Base-by-base conservation (phyloP, 2,797 vertebrate species). In the Syngnathus acus region DNA sequence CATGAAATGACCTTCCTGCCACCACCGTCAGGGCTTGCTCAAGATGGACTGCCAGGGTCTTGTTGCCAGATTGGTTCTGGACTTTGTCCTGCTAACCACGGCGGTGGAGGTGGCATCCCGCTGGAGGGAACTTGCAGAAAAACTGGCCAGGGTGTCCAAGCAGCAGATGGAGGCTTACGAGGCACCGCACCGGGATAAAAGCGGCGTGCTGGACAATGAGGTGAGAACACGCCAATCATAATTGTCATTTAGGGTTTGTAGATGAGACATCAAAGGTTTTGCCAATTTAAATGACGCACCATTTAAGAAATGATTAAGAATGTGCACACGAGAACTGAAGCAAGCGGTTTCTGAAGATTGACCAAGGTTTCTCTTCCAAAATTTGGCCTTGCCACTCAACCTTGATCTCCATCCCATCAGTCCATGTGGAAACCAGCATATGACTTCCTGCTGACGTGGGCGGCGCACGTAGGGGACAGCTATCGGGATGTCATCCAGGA, bases 361-460 rank as follows among this genome's bases (percentile, higher is more conserved):
- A 53, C n/a, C 9, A 21, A 21, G 5, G n/a, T 53, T 53, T 21
- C 7, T 21, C 19, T 19, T 10, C n/a, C 9, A 62, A 62, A 26
- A 7, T 13, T 2, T 42, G 6, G 9, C 26, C 14, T 26, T 32
- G 2, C 11, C 11, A n/a, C 32, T 58, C 2, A 26, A 38, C 40
- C 59, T 21, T 45, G 13, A 5, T 11, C 39, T 42, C 19, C 6
- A 45, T 23, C 13, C 26, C 37, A n/a, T 32, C 79, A 97, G 96
- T 94, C 94, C 74, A 99, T 99, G 96, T 99, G 96, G 97, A 99
- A 99, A 72, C 96, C 97, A 0, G 97, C 97, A 0, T 99, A 96
- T 0, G 97, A 98, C 85, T 99, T 99, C 78, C 89, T 99, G 65
- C 86, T 99, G 50, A 98, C 95, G 0, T 99, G 97, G 97, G 95